Base-by-base conservation (phyloP, 2,888 invertebrate species). In the Lypha dubia region DNA sequence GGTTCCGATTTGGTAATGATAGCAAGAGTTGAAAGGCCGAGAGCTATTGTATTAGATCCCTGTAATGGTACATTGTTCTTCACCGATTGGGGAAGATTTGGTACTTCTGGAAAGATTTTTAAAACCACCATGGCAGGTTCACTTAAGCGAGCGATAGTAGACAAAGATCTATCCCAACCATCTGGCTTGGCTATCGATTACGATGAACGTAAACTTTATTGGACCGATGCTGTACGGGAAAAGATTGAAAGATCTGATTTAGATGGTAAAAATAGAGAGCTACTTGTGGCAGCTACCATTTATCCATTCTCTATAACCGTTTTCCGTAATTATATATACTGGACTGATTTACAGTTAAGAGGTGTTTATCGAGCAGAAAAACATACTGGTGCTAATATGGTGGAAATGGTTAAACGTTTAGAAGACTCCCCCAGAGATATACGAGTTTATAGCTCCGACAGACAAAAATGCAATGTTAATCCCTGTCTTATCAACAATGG, bases 281-380 rank as follows among this genome's bases (percentile, higher is more conserved):
- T 97, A 0, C 92, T 98, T 1, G 95, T 98, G 38, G 95, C 96
- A 0, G 98, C 98, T 0, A 98, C 98, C 0, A 98, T 98, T 76
- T 98, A 98, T 93, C 98, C 98, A 0, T 98, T 98, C 92, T 98
- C 98, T 0, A 96, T 99, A 58, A 97, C 98, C 0, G 97, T 99
- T 0, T 97, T 95, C 91, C 94, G 96, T 24, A 95, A 97, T 90
- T 97, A 97, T 90, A 98, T 99, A 74, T 99, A 98, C 93, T 99
- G 98, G 98, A 98, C 98, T 0, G 98, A 98, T 92, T 93, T 98
- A 80, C 98, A 98, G 90, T 92, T 98, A 5, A 94, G 98, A 73
- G 98, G 98, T 0, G 98, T 99, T 0, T 99, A 98, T 91, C 94
- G 99, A 56, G 98, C 99, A 0, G 98, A 99, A 90, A 99, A 99